Conservation (phyloP, 2,797 vertebrate genomes). For the Chromobotia macracanthus region DNA sequence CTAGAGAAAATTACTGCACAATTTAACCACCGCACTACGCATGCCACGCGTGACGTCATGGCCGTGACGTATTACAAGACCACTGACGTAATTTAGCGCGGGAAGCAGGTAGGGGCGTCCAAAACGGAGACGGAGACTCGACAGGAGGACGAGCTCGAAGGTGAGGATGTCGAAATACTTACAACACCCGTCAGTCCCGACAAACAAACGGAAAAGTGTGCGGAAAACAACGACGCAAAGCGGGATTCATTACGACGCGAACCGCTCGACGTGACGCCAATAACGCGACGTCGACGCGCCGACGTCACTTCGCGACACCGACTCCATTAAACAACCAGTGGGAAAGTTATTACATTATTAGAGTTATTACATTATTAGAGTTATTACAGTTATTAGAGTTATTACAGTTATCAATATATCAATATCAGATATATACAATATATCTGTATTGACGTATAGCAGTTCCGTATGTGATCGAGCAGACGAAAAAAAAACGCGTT, state of each 20-base stretch:
- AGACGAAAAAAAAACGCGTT: too few relatives aligned
- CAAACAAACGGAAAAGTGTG: conserved; percentile 10
- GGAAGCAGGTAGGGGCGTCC: not conserved
- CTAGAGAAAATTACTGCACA: not conserved
- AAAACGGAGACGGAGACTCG: not conserved
- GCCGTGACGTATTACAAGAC: not conserved
- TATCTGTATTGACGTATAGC: too few relatives aligned
- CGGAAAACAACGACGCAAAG: not conserved
- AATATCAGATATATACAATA: too few relatives aligned
- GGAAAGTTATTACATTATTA: not conserved
- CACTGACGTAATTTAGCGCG: not conserved
- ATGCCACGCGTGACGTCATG: not conserved
- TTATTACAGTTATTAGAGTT: too few relatives aligned
- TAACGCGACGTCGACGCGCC: conserved; percentile 1
- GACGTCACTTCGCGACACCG: conserved; percentile 9
- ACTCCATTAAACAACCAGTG: conserved; percentile 19
- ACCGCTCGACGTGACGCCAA: not conserved
- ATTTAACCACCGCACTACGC: too few relatives aligned
- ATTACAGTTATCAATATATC: too few relatives aligned
- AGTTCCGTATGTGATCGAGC: too few relatives aligned
- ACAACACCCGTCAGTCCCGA: conserved; percentile 45
- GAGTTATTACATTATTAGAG: too few relatives aligned
- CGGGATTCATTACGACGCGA: conserved; percentile 23
- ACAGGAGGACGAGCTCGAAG: conserved; percentile 34
- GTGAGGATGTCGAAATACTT: conserved; percentile 38